Conservation (phyloP, 2,888 invertebrate genomes). For the Phasia obesa region DNA sequence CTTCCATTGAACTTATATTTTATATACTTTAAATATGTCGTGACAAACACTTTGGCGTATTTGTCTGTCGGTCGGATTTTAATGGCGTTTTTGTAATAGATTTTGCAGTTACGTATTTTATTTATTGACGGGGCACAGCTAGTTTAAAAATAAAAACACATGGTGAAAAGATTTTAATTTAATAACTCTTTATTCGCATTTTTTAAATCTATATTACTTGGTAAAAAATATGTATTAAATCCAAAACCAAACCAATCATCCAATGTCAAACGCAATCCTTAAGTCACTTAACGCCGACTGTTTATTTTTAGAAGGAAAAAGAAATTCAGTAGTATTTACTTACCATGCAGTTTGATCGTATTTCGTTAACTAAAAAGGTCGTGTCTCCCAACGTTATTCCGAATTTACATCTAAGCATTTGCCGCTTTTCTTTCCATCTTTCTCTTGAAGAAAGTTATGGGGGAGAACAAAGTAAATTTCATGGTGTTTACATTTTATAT, state of each 20-base stretch:
- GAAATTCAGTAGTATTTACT: conserved; percentile 15
- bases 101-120: no score
- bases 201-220: neutral
- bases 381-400: conserved; percentile 11
- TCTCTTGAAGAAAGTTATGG: conserved; percentile 30
- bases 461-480: conserved; percentile 22
- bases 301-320: conserved; percentile 15
- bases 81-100: no score
- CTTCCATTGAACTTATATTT: no score
- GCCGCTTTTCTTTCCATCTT: conserved; percentile 30
- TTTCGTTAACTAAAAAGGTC: neutral
- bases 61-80: no score
- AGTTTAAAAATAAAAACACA: neutral
- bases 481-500: conserved; percentile 28
- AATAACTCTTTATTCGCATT: conserved; percentile 28
- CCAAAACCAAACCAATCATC: conserved; percentile 53
- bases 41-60: no score
- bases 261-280: neutral
- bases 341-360: conserved; percentile 9
- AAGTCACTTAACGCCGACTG: conserved; percentile 10
- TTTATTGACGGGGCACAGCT: no score
- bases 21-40: no score
- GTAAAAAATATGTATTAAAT: conserved; percentile 14
- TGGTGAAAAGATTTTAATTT: neutral
- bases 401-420: conserved; percentile 6